Conservation (phyloP, 1,140 invertebrate species). For the Aricia agestis region DNA sequence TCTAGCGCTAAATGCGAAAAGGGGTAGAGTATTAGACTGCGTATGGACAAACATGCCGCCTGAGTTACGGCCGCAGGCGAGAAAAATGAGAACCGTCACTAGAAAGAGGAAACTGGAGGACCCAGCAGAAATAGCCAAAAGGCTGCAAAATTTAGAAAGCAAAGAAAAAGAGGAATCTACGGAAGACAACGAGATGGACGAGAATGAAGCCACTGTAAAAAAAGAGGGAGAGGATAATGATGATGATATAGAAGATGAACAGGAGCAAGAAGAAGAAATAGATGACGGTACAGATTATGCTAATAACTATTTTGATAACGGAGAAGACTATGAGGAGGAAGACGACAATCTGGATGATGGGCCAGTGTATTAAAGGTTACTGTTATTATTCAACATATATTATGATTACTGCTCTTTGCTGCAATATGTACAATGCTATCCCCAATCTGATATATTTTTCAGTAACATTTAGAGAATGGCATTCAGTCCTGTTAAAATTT, state of each 20-base stretch:
- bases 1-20: slow-evolving; percentile 62
- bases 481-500: too few species aligned
- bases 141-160: slow-evolving; percentile 67
- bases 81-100: slow-evolving; percentile 29
- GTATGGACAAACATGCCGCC: slow-evolving; percentile 65
- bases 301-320: slow-evolving; percentile 92
- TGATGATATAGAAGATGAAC: slow-evolving; percentile 67
- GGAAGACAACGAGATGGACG: slow-evolving; percentile 42
- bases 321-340: slow-evolving; percentile 89
- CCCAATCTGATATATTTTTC: too few species aligned
- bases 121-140: slow-evolving; percentile 54
- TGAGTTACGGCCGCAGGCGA: slow-evolving; percentile 60
- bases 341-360: slow-evolving; percentile 91
- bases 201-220: slow-evolving; percentile 47
- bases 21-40: slow-evolving; percentile 55
- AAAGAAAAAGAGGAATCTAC: slow-evolving; percentile 54
- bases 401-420: too few species aligned
- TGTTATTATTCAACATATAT: neutral
- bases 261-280: slow-evolving; percentile 70
- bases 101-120: slow-evolving; percentile 66
- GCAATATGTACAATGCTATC: too few species aligned
- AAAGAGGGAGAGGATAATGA: slow-evolving; percentile 63
- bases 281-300: slow-evolving; percentile 80
- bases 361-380: slow-evolving; percentile 52
- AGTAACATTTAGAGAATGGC: too few species aligned